Base-by-base conservation (phyloP, 2,888 invertebrate genomes). In the Aspidiotus rigidus region DNA sequence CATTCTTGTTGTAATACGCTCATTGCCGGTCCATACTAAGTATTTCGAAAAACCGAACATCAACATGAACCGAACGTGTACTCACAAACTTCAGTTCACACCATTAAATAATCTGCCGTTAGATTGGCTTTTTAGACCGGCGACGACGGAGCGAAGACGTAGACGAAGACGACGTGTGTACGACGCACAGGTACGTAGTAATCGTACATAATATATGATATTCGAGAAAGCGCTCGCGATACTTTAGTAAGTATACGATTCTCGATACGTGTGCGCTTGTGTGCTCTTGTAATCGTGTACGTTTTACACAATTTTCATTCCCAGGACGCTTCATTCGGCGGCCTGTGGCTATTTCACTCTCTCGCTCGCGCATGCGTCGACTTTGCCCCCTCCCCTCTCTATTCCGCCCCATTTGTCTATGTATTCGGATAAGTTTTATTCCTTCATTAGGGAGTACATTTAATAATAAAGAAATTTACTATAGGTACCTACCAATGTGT, bases 1-100 rank as follows among this genome's bases (percentile, higher is more conserved):
- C 66, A 66, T 66, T 59, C 59, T 57, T 59, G 57, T 28, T 28
- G 66, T 66, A 66, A 66, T 66, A 66, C 57, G 44, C 66, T 66
- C 66, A 66, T 66, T 59, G 66, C 59, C 59, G 59, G 57, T 57
- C 66, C 66, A 66, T 66, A 44, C 42, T 66, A 56, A 56, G 56
- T 56, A 59, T 59, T 59, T 59, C 13, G 39, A 59, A 59, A 59
- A 59, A 59, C 59, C 13, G 39, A 59, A 17, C 17, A 39, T 59
- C 17, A 59, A 17, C 17, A 59, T 39, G 28, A 39, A 28, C 17
- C 17, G 13, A 39, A 28, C 7, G 59, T 28, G 59, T 59, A 59
- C 59, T 59, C 59, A 59, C 59, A 59, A 59, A 59, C 59, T 28
- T 28, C 28, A 28, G 28, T 28, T 59, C 39, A 59, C 59, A 59